Base-by-base conservation (phyloP, 2,797 vertebrate species). In the Varecia variegata region DNA sequence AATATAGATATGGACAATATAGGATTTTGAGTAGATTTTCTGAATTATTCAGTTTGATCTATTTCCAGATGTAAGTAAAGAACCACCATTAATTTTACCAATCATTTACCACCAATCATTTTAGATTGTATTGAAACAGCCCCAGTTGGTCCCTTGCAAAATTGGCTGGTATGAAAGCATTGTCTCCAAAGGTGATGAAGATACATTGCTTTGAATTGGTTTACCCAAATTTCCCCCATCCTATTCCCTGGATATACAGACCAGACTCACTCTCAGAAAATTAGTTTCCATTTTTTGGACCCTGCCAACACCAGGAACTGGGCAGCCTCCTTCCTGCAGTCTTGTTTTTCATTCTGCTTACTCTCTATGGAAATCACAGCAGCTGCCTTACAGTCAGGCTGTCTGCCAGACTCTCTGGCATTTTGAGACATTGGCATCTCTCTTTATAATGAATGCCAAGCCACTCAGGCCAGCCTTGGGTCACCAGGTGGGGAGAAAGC, bases 391-490 rank as follows among this genome's bases (percentile, higher is more conserved):
- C 43, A 85, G 67, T 43, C 54, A 91, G 73, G 50, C 47, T 76
- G 68, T 38, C 43, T 81, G 73, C 32, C 93, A 96, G 84, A 82
- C 30, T 87, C 73, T 81, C 38, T 93, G 74, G 86, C 68, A 92
- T 79, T 94, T 88, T 74, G 62, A 90, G 56, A 97, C 43, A 77
- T 32, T 94, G 60, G 32, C 47, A 45, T 95, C 56, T 94, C 40
- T 95, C 54, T 96, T 93, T 52, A 85, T 85, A 88, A 87, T 43
- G 47, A 93, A 15, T 82, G 81, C 84, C 92, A 94, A 94, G 32
- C n/a, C 15, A 43, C 76, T 88, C 21, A 80, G 70, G 67, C 35
- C 73, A 94, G 80, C 1, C 35, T 82, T 84, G 56, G 54, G 54
- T 94, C n/a, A 85, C 32, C 73, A 95, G 52, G 58, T 92, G 68